phyloP scores from a whole-genome alignment of 1,140 invertebrate species.

The Orius laevigatus region DNA sequence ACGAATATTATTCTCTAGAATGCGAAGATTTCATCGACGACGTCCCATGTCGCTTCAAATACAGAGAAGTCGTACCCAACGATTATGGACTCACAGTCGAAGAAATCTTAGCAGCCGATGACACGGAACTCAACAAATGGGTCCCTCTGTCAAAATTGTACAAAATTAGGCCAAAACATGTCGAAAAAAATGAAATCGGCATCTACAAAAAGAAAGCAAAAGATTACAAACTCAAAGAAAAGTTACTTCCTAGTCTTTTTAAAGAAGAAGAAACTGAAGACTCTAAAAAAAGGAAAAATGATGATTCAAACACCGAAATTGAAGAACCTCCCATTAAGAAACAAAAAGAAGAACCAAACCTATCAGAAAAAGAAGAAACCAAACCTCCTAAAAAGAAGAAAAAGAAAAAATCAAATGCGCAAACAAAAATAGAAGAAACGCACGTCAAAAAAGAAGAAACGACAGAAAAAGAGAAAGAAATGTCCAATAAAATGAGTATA shows the following conservation, averaged over 20 bases:
- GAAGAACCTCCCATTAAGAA: slow-evolving; percentile 6
- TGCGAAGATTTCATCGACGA: slow-evolving; percentile 91
- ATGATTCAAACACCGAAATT: neutral
- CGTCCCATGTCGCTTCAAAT: slow-evolving; percentile 82
- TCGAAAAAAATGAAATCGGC: slow-evolving; percentile 65
- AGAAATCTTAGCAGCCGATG: slow-evolving; percentile 79
- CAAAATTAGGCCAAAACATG: slow-evolving; percentile 55
- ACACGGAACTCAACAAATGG: slow-evolving; percentile 89
- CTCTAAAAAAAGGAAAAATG: neutral
- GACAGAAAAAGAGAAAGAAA: neutral
- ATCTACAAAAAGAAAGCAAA: slow-evolving; percentile 56
- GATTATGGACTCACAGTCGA: slow-evolving; percentile 80
- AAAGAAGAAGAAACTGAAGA: slow-evolving; percentile 18
- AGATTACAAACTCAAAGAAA: slow-evolving; percentile 58
- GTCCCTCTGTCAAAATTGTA: slow-evolving; percentile 79
- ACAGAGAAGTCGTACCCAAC: slow-evolving; percentile 75
- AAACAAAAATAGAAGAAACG: slow-evolving; percentile 4
- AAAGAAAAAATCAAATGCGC: too few relatives aligned
- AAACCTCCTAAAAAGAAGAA: slow-evolving; percentile 2
- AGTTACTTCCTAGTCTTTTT: slow-evolving; percentile 72
- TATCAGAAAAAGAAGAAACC: slow-evolving; percentile 18
- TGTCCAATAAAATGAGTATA: neutral
- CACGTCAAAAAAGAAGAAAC: slow-evolving; percentile 10
- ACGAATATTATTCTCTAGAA: slow-evolving; percentile 87
- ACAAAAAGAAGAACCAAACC: slow-evolving; percentile 17